These are phyloP conservation scores for Artemisiospiza belli DNA, from an alignment of 2,113 vertebrate genomes.

Conservation along the genomic window DNA sequence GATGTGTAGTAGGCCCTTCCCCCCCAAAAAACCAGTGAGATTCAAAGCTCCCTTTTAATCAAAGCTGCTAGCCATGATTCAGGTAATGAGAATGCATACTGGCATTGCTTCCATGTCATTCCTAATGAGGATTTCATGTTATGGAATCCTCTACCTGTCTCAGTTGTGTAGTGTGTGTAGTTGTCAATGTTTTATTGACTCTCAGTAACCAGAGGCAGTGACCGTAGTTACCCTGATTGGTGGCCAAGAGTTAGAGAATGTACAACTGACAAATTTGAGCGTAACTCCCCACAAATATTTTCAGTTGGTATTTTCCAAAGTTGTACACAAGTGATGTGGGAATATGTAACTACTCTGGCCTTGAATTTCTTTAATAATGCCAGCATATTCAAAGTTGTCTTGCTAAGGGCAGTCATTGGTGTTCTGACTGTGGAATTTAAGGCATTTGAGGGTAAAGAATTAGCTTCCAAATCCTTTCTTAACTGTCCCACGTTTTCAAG, in stretches of 20 bases:
- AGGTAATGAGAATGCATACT: conserved; percentile 10
- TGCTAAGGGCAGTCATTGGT: neutral
- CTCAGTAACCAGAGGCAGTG: neutral
- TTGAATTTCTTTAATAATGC: conserved; percentile 7
- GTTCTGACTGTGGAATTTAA: conserved; percentile 35
- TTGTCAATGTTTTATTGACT: conserved; percentile 46
- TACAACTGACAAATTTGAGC: conserved; percentile 13
- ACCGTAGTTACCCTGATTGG: neutral
- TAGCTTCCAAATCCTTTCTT: conserved; percentile 16
- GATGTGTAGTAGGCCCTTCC: neutral
- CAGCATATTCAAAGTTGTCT: neutral
- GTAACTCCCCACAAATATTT: neutral
- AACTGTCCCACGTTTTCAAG: neutral
- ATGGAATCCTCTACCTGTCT: neutral
- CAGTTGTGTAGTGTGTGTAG: conserved; percentile 20
- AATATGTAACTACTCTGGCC: neutral
- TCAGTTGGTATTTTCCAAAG: neutral
- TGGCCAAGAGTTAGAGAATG: conserved; percentile 12
- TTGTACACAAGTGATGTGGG: neutral
- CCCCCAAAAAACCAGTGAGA: neutral
- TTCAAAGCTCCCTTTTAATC: conserved; percentile 27
- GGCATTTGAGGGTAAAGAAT: conserved; percentile 21
- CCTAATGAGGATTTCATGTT: conserved; percentile 36
- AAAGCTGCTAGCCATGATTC: neutral
- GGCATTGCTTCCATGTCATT: neutral